phyloP scores from a whole-genome alignment of 2,888 invertebrate species.

The Cephus runcator region DNA sequence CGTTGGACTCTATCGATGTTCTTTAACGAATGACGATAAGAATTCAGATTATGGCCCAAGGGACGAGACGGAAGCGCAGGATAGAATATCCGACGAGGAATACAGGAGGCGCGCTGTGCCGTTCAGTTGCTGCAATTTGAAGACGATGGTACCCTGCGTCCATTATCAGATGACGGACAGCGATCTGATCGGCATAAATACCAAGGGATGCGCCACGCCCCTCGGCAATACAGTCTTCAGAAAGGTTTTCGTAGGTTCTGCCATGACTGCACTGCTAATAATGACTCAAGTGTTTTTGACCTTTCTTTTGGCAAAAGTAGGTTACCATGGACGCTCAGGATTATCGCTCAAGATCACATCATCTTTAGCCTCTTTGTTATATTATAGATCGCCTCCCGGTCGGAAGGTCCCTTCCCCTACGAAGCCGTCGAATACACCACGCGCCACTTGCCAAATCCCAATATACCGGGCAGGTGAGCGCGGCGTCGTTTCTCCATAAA shows the following conservation, averaged over 20 bases:
- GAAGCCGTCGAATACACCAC: neutral
- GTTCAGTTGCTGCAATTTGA: slow-evolving; percentile 54
- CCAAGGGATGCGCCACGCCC: slow-evolving; percentile 46
- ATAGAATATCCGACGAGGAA: slow-evolving; percentile 40
- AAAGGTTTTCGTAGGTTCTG: slow-evolving; percentile 50
- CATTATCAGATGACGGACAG: slow-evolving; percentile 42
- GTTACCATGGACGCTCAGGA: neutral
- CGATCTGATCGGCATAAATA: slow-evolving; percentile 45
- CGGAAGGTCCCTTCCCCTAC: slow-evolving; percentile 15
- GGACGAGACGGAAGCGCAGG: slow-evolving; percentile 40
- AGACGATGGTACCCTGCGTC: slow-evolving; percentile 40
- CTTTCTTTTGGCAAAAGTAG: slow-evolving; percentile 42
- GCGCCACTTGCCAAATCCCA: no score
- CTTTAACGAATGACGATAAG: no score
- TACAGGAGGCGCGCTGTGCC: slow-evolving; percentile 45
- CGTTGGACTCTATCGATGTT: no score
- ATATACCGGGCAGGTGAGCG: no score
- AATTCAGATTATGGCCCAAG: slow-evolving; percentile 39
- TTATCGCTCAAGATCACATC: no score
- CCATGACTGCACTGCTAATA: slow-evolving; percentile 48
- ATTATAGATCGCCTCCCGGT: slow-evolving; percentile 27
- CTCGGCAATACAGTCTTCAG: slow-evolving; percentile 44
- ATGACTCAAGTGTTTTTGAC: slow-evolving; percentile 45
- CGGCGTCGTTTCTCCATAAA: no score
- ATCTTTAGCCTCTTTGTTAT: slow-evolving; percentile 10